Evolutionary conservation across 2,888 invertebrate genomes (phyloP).

Genomic region (Strigamia crassipes): DNA sequence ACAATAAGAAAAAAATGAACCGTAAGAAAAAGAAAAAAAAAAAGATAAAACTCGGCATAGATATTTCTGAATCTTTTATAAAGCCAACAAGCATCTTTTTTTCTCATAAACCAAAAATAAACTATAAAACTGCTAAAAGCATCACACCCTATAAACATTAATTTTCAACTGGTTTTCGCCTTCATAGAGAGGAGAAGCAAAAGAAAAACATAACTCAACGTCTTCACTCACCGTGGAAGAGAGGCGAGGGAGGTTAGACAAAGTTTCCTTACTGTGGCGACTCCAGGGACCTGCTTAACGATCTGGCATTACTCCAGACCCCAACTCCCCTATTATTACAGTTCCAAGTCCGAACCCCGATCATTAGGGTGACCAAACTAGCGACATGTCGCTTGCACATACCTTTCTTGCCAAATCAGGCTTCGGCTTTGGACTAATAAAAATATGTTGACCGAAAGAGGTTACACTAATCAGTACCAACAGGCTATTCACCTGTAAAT

Average conservation of each 20-base stretch:
- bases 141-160: conserved; percentile 12
- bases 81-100: conserved; percentile 9
- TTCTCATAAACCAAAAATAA: background rate
- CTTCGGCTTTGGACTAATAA: background rate
- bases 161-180: conserved; percentile 8
- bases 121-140: conserved; percentile 23
- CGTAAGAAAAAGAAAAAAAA: background rate
- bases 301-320: conserved; percentile 11
- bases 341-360: conserved; percentile 21
- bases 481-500: conserved; percentile 24
- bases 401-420: background rate
- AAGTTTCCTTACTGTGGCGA: conserved; percentile 18
- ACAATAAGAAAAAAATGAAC: background rate
- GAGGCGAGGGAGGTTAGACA: background rate
- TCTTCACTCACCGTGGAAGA: background rate
- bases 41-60: background rate
- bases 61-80: conserved; percentile 25
- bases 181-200: background rate
- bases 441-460: background rate
- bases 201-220: conserved; percentile 14
- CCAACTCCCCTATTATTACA: background rate
- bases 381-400: background rate
- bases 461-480: background rate
- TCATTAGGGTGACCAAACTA: conserved; percentile 13
- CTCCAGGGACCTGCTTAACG: background rate